These are phyloP conservation scores for Perca flavescens DNA, from an alignment of 2,113 vertebrate species.

Conservation along the genomic window DNA sequence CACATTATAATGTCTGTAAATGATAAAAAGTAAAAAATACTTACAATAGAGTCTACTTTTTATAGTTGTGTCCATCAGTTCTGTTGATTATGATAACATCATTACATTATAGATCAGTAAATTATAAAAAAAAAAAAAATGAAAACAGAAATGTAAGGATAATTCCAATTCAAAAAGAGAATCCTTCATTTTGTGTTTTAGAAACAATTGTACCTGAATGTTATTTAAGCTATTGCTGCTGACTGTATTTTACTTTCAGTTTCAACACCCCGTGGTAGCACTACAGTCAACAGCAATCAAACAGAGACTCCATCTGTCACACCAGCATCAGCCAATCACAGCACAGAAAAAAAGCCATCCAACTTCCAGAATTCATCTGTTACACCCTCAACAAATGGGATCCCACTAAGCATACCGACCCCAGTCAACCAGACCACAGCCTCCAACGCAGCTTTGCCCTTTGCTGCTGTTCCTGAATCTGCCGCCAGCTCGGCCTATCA, in stretches of 20 bases:
- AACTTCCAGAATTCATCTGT: neutral
- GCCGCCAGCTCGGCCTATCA: neutral
- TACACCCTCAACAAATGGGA: neutral
- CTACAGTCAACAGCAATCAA: neutral
- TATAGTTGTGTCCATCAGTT: neutral
- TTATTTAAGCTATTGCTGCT: neutral
- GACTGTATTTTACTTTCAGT: constrained; percentile 1
- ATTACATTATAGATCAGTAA: neutral
- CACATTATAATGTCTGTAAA: neutral
- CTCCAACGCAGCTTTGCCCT: neutral
- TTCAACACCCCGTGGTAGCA: neutral
- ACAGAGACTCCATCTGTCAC: neutral
- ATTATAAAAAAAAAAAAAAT: neutral
- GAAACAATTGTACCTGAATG: neutral
- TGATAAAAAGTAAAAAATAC: neutral
- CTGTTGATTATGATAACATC: neutral
- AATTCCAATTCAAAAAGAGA: neutral
- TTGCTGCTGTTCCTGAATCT: neutral
- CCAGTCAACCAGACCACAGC: neutral
- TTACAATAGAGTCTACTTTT: neutral
- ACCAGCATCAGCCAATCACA: neutral
- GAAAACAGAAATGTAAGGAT: neutral
- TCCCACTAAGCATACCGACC: neutral
- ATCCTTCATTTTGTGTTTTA: neutral
- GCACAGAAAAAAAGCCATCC: neutral